Evolutionary conservation across 2,888 invertebrate species (phyloP).

Genomic region (Unio pictorum): DNA sequence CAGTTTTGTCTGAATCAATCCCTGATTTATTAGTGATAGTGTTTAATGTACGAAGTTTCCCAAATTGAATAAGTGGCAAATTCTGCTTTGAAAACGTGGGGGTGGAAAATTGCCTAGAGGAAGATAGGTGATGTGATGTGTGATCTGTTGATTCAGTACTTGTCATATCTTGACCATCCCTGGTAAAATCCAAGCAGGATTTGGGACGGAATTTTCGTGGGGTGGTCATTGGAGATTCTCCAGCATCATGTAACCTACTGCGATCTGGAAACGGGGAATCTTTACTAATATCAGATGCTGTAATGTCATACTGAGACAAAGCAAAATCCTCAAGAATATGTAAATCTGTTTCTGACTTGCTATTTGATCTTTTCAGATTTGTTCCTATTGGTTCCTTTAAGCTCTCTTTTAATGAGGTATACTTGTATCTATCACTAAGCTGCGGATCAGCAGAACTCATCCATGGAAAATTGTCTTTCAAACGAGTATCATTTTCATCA

Average conservation of each 20-base stretch:
- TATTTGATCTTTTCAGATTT: constrained; percentile 26
- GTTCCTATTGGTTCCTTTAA: constrained; percentile 20
- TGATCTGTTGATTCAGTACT: no score
- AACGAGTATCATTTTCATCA: constrained; percentile 19
- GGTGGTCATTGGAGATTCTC: constrained; percentile 41
- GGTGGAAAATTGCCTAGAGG: no score
- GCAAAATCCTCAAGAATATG: constrained; percentile 23
- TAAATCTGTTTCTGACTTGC: constrained; percentile 32
- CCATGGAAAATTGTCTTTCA: constrained; percentile 6
- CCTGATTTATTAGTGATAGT: no score
- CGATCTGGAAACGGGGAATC: constrained; percentile 28
- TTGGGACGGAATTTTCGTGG: constrained; percentile 14
- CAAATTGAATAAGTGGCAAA: no score
- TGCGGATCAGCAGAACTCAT: constrained; percentile 4
- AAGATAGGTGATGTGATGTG: no score
- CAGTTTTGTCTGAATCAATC: no score
- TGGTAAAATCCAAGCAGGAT: no score
- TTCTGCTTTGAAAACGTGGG: no score
- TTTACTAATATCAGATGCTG: constrained; percentile 23
- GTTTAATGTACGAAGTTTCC: no score
- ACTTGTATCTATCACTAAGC: constrained; percentile 29
- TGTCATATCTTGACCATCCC: no score
- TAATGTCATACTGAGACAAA: constrained; percentile 14
- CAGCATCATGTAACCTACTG: constrained; percentile 38
- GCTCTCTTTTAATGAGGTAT: constrained; percentile 37